These are phyloP conservation scores for Gerris lacustris DNA, from an alignment of 2,888 invertebrate species.

Conservation along the genomic window DNA sequence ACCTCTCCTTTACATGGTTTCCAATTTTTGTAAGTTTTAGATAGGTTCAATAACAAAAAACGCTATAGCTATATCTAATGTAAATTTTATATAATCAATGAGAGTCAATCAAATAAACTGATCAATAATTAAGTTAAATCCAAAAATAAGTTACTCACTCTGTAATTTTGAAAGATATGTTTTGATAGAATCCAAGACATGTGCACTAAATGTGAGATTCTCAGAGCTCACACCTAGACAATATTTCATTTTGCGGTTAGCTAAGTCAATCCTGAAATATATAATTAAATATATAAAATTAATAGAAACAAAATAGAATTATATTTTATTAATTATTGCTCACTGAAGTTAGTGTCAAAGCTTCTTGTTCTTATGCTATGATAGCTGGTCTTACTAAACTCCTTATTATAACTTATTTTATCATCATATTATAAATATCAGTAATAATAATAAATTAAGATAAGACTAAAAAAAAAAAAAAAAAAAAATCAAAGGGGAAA, in stretches of 20 bases:
- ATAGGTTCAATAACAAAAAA: too few relatives aligned
- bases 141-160: background rate
- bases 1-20: too few relatives aligned
- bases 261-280: background rate
- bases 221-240: background rate
- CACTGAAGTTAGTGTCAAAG: too few relatives aligned
- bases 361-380: too few relatives aligned
- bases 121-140: background rate
- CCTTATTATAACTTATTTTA: background rate
- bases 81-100: too few relatives aligned
- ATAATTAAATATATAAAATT: background rate
- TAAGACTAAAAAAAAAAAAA: too few relatives aligned
- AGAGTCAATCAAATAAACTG: too few relatives aligned
- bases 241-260: background rate
- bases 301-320: background rate
- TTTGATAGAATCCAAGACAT: constrained; percentile 1
- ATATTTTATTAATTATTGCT: too few relatives aligned
- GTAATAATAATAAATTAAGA: too few relatives aligned
- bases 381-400: too few relatives aligned
- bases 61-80: too few relatives aligned
- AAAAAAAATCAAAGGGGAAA: background rate
- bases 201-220: background rate
- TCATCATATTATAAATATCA: background rate
- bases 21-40: too few relatives aligned
- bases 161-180: background rate